Conservation (phyloP, 2,888 invertebrate genomes). For the Acholoe squamosa region DNA sequence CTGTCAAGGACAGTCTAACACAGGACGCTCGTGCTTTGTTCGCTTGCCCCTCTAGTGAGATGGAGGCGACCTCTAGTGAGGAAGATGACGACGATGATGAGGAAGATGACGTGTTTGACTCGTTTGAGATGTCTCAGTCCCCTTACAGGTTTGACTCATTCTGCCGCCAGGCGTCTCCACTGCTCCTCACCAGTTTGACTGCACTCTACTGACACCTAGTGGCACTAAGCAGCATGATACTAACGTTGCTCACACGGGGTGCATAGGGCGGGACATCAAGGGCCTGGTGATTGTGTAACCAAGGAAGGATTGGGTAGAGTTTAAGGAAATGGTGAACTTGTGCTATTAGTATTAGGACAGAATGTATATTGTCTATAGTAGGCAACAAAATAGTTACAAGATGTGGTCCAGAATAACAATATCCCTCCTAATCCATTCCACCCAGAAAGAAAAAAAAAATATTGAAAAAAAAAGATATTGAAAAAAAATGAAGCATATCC, state of each 20-base stretch:
- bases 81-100: slow-evolving; percentile 56
- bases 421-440: too few relatives aligned
- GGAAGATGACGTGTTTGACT: slow-evolving; percentile 55
- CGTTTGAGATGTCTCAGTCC: slow-evolving; percentile 60
- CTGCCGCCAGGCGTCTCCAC: slow-evolving; percentile 45
- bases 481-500: too few relatives aligned
- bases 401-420: too few relatives aligned
- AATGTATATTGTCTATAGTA: too few relatives aligned
- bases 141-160: slow-evolving; percentile 57
- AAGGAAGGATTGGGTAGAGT: not conserved
- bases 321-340: not conserved
- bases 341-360: not conserved
- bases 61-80: slow-evolving; percentile 59
- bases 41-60: slow-evolving; percentile 45
- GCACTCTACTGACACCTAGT: slow-evolving; percentile 55
- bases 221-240: slow-evolving; percentile 54
- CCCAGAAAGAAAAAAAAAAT: too few relatives aligned
- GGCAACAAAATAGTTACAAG: too few relatives aligned
- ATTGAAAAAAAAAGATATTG: too few relatives aligned
- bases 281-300: not conserved
- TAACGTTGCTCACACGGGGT: slow-evolving; percentile 26
- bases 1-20: slow-evolving; percentile 43
- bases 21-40: slow-evolving; percentile 45
- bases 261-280: not conserved
- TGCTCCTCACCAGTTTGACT: slow-evolving; percentile 32